Evolutionary conservation across 1,140 invertebrate genomes (phyloP), one percentile per base, ranked within the genome.

Genomic region (Vanessa tameamea): DNA sequence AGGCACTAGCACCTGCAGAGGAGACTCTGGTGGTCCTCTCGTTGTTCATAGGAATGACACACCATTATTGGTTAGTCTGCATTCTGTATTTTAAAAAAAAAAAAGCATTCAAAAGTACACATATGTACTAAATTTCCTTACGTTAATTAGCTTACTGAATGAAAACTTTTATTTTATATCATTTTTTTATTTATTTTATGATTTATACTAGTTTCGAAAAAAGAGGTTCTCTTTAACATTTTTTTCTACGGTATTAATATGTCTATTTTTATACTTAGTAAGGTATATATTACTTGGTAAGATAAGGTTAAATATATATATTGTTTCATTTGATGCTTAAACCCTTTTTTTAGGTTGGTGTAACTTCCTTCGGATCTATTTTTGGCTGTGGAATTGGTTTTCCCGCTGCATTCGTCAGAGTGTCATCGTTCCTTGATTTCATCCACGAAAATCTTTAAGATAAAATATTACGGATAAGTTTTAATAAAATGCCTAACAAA

Each of bases 281-380:
- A 31, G 26, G 26, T 3, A n/a, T n/a, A n/a, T n/a, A n/a, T n/a
- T n/a, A n/a, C n/a, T n/a, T n/a, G n/a, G n/a, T n/a, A n/a, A n/a
- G n/a, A n/a, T n/a, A n/a, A n/a, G n/a, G n/a, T n/a, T n/a, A n/a
- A n/a, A n/a, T 4, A 1, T 4, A 3, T 4, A 31, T 61, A 43
- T 13, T 13, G 47, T 47, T 61, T 26, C 47, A 48, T 59, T 47
- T 59, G 37, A 69, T 69, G 20, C 31, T 16, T 31, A 8, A n/a
- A 13, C 14, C 14, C 23, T 75, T 77, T 70, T 84, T 86, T 47
- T 80, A 92, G 89, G 84, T 94, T 63, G 94, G 94, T 23, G 84
- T 95, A 26, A 94, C 92, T 2, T 95, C 94, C 7, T 95, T 94
- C 77, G 94, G 94, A 63, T 91, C 88, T 73, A 90, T 88, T 70